Evolutionary conservation across 2,113 vertebrate genomes (phyloP).

Genomic region (Dromas ardeola): DNA sequence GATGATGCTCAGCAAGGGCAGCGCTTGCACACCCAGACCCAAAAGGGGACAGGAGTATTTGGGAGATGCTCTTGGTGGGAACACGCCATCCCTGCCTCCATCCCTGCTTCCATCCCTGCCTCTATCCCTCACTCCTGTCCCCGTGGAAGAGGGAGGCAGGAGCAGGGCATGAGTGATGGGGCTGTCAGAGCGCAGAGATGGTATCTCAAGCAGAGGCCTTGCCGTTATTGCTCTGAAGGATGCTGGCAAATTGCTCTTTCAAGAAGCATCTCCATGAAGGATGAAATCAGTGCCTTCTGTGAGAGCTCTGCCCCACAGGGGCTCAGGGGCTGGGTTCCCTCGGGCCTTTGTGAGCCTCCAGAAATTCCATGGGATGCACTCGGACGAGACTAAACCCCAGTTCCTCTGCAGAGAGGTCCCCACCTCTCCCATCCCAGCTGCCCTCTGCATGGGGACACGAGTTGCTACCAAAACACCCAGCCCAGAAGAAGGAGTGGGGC

Average conservation of each 20-base stretch:
- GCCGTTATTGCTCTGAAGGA: constrained; percentile 41
- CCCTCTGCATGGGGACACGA: background rate
- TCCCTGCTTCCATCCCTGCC: background rate
- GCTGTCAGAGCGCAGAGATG: constrained; percentile 43
- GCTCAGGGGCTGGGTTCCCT: background rate
- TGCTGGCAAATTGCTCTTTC: constrained; percentile 58
- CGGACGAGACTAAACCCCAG: accelerated
- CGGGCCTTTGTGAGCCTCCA: background rate
- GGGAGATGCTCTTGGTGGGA: background rate
- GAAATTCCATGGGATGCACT: background rate
- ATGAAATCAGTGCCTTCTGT: constrained; percentile 9
- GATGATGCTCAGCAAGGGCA: background rate
- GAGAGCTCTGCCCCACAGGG: background rate
- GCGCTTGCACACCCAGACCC: accelerated
- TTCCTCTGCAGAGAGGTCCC: background rate
- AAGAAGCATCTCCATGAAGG: constrained; percentile 43
- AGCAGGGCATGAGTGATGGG: constrained; percentile 47
- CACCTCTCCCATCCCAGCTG: background rate
- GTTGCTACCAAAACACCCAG: background rate
- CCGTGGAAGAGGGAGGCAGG: background rate
- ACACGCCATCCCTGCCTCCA: background rate
- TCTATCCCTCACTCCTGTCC: constrained; percentile 25
- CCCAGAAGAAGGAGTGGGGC: background rate
- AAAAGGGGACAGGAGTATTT: accelerated
- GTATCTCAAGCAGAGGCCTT: constrained; percentile 45